Evolutionary conservation across 2,888 invertebrate genomes (phyloP), one percentile per base, ranked within the genome.

Genomic region (Meiosimyza platycephala): DNA sequence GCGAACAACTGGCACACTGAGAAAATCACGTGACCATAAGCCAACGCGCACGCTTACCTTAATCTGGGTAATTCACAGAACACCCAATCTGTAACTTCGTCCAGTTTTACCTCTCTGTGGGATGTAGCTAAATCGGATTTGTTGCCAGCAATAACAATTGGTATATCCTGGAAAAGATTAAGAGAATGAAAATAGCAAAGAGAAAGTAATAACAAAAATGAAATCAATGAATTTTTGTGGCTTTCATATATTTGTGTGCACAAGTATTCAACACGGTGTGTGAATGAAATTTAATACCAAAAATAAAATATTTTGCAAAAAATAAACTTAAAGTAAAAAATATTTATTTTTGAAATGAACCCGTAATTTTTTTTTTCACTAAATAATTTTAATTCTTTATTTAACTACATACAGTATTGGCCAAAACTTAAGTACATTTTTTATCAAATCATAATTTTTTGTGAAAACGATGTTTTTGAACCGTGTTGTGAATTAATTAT

Each of bases 121-220:
- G 92, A 91, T 77, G 89, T 87, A 12, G 93, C 92, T 73, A 94
- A 88, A 86, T 96, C 96, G 76, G 91, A 89, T 88, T 96, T 96
- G 88, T 95, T 96, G 71, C 95, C 95, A 15, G 94, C 94, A 71
- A 96, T 91, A 48, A 96, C 94, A 80, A 95, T 94, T 51, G 96
- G 96, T 74, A 96, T 91, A 80, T 94, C 93, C 89, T 93, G 90
- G 77, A 84, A 88, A 66, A 74, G 68, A 71, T 65, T 63, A 67
- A 71, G 7, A 66, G 28, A 52, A 54, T 55, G 54, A 57, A 64
- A 72, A 62, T 50, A 9, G 72, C 3, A 48, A 18, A 72, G 4
- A 47, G 60, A 68, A 47, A 52, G 6, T 51, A 72, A 50, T 52
- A 57, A 52, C 60, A 66, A 40, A 6, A 40, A 40, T 40, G 5